Conservation (phyloP, 2,113 vertebrate species). For the Scortum barcoo region DNA sequence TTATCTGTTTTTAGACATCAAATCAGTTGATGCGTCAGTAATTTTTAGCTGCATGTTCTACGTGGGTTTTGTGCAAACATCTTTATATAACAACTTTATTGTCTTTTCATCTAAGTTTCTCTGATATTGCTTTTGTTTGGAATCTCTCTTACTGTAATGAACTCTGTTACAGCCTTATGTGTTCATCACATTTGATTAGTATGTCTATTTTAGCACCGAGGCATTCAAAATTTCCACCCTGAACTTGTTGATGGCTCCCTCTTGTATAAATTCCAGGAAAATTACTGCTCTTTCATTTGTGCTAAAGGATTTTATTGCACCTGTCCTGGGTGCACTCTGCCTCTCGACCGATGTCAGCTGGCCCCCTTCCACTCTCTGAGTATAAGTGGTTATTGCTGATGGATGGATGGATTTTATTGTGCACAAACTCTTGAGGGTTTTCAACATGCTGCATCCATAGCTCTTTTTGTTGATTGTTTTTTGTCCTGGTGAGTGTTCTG, state of each 20-base stretch:
- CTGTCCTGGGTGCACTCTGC: neutral
- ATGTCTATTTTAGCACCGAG: neutral
- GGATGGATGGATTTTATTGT: neutral
- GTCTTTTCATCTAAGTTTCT: neutral
- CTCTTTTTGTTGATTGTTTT: neutral
- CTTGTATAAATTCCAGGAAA: neutral
- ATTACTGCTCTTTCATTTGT: neutral
- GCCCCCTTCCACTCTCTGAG: neutral
- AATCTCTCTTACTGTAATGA: neutral
- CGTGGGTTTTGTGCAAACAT: neutral
- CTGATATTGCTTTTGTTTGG: neutral
- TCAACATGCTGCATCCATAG: neutral
- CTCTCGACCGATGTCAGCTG: neutral
- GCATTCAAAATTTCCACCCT: neutral
- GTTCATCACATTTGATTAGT: neutral
- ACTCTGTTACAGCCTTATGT: neutral
- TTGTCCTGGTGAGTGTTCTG: neutral
- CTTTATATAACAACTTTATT: neutral
- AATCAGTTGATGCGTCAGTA: neutral
- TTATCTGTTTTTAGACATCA: conserved; percentile 30
- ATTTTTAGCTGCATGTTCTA: neutral
- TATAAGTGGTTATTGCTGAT: neutral
- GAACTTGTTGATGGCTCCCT: neutral
- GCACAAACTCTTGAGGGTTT: neutral
- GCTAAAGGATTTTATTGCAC: neutral